Conservation (phyloP, 2,113 vertebrate species). For the Danio rerio region DNA sequence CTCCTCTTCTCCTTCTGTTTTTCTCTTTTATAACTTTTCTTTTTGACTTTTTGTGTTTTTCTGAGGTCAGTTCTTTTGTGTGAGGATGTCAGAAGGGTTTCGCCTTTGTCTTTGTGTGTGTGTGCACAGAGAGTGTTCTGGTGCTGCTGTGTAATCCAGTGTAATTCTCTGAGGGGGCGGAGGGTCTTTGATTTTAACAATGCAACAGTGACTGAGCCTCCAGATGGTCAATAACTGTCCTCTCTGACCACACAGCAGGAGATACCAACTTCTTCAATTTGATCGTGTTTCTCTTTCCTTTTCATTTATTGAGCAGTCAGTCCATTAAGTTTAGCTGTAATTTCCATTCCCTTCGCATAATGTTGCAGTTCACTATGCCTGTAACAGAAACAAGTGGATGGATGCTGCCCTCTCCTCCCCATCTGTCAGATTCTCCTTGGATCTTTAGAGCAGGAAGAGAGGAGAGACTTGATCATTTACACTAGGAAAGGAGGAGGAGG, state of each 20-base stretch:
- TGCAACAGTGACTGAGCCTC: conserved; percentile 26
- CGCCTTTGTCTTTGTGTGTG: neutral
- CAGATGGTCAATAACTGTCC: conserved; percentile 34
- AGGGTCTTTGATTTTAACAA: conserved; percentile 29
- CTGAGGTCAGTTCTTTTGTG: neutral
- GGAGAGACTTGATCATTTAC: conserved; percentile 26
- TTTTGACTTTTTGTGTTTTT: conserved; percentile 48
- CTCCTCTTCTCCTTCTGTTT: neutral
- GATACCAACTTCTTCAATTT: neutral
- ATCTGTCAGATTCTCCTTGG: conserved; percentile 4
- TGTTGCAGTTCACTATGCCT: neutral
- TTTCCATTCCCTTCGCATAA: neutral
- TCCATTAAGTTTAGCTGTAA: neutral
- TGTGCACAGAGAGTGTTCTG: neutral
- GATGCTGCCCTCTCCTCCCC: neutral
- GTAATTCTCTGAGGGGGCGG: conserved; percentile 19
- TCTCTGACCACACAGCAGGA: conserved; percentile 40
- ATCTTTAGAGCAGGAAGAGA: neutral
- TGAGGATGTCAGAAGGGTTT: neutral
- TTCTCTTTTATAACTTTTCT: conserved; percentile 51
- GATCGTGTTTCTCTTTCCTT: neutral
- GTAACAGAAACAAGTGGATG: neutral
- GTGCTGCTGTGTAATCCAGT: conserved; percentile 30
- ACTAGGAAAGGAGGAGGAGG: conserved; percentile 19
- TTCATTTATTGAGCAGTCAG: neutral